Conservation (phyloP, 92 coral and sea anemone species). For the Palythoa caribaeorum region DNA sequence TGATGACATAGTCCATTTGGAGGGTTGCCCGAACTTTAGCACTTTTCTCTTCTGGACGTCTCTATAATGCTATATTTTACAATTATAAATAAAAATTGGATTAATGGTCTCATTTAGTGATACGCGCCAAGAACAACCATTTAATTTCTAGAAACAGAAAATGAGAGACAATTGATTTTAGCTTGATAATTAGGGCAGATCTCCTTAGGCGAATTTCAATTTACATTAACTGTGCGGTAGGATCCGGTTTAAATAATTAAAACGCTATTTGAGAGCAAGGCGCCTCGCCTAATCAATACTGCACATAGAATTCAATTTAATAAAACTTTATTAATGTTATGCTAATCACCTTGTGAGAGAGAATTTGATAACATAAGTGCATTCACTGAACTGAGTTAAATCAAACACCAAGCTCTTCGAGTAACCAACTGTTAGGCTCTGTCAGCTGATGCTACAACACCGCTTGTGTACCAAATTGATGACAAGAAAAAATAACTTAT, state of each 20-base stretch:
- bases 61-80: neutral
- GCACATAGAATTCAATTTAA: constrained; percentile 88
- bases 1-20: neutral
- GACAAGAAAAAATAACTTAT: constrained; percentile 5
- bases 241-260: constrained; percentile 97
- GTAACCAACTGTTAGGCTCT: constrained; percentile 24
- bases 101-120: constrained; percentile 35
- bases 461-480: constrained; percentile 8
- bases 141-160: constrained; percentile 69
- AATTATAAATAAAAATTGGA: constrained; percentile 42
- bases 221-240: constrained; percentile 84
- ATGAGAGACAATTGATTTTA: constrained; percentile 74
- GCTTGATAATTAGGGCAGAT: constrained; percentile 83
- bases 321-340: constrained; percentile 92
- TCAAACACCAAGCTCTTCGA: constrained; percentile 29
- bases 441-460: neutral
- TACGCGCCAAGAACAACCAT: constrained; percentile 51
- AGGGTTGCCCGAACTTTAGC: neutral
- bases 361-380: constrained; percentile 69
- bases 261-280: constrained; percentile 94
- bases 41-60: constrained; percentile 6
- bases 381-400: constrained; percentile 1
- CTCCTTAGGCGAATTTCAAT: constrained; percentile 88
- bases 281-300: constrained; percentile 85
- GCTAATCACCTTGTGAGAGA: constrained; percentile 82